Percentiles rank a stretch among this genome's conserved stretches.
Evolutionary conservation across 1,140 invertebrate species (phyloP).

Genomic region (Hestina assimilis): DNA sequence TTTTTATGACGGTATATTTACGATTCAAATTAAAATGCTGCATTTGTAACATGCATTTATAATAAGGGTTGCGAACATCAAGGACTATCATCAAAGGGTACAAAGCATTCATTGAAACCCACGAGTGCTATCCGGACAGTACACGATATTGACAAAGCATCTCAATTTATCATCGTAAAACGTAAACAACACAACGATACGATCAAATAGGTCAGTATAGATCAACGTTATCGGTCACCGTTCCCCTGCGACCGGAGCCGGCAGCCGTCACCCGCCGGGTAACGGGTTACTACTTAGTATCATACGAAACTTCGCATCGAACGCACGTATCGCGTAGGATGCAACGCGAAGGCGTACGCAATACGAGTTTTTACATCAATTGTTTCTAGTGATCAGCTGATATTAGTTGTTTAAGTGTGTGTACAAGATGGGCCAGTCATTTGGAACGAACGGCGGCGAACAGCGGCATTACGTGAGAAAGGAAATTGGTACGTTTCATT

Average conservation of each 20-base stretch:
- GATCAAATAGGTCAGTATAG: constrained; percentile 39
- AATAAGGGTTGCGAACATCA: no score
- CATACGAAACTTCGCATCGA: constrained; percentile 30
- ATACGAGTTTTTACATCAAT: neutral
- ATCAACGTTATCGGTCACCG: constrained; percentile 54
- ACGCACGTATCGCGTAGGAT: constrained; percentile 37
- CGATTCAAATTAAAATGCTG: no score
- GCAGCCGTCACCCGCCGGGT: constrained; percentile 12
- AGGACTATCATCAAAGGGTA: no score
- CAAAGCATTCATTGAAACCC: neutral
- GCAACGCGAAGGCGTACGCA: constrained; percentile 43
- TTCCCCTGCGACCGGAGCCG: neutral
- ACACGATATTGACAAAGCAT: constrained; percentile 3
- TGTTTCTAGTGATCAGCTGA: constrained; percentile 52
- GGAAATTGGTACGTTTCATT: constrained; percentile 54
- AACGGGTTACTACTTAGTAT: constrained; percentile 30
- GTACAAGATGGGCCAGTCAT: constrained; percentile 61
- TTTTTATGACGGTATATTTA: no score
- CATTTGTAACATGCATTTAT: no score
- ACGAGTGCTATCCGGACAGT: constrained; percentile 17
- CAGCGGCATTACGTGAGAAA: constrained; percentile 60
- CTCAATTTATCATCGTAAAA: constrained; percentile 9
- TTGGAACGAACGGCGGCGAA: constrained; percentile 60
- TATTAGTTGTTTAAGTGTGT: constrained; percentile 31
- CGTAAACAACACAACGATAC: constrained; percentile 28